Conservation (phyloP, 2,113 vertebrate genomes). For the Peromyscus californicus region DNA sequence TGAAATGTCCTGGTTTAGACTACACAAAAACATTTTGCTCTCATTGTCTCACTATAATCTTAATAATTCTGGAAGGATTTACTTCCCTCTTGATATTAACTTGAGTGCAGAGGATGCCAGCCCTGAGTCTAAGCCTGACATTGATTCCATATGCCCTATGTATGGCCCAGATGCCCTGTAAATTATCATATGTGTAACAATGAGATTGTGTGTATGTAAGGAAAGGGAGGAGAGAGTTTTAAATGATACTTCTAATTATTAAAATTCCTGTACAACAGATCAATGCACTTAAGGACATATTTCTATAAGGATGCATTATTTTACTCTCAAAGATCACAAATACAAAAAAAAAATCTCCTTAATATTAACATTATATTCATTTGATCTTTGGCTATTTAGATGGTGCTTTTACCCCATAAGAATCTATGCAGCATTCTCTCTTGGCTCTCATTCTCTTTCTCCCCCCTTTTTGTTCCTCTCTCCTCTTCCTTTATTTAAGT, state of each 20-base stretch:
- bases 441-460: background rate
- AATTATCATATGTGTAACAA: background rate
- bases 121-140: background rate
- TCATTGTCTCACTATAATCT: background rate
- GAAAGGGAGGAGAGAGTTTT: background rate
- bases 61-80: background rate
- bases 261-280: slow-evolving; percentile 12
- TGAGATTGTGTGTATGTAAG: background rate
- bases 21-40: background rate
- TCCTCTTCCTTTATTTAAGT: background rate
- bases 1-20: background rate
- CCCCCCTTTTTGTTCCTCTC: background rate
- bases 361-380: background rate
- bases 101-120: background rate
- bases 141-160: background rate
- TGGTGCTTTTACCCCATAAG: background rate
- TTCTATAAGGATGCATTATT: background rate
- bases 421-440: background rate
- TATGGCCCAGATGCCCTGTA: background rate
- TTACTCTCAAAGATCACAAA: slow-evolving; percentile 5
- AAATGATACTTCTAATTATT: slow-evolving; percentile 27
- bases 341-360: slow-evolving; percentile 3
- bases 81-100: background rate
- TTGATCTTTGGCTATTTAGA: slow-evolving; percentile 9
- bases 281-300: background rate